Evolutionary conservation across 2,888 invertebrate genomes (phyloP).

Genomic region (Prenolepis imparis): DNA sequence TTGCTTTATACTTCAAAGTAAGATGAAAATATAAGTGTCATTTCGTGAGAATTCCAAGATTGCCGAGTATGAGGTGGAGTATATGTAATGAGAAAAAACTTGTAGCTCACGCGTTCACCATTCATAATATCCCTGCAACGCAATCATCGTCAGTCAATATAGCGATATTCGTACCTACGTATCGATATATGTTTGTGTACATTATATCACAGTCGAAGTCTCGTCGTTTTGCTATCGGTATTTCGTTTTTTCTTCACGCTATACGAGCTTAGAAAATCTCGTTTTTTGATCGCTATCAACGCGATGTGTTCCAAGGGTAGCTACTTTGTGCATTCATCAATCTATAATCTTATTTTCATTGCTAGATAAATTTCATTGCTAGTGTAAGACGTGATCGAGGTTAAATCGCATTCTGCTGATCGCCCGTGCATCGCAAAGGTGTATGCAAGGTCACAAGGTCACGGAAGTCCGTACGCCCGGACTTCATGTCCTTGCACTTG

Average conservation of each 20-base stretch:
- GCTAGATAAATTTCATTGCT: conserved; percentile 1
- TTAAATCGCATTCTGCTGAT: conserved; percentile 7
- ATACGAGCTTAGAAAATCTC: conserved; percentile 74
- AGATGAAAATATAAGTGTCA: not conserved
- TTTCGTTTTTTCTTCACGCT: conserved; percentile 38
- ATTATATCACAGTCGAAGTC: not conserved
- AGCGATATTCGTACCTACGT: not conserved
- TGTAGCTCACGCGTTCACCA: not conserved
- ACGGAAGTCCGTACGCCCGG: conserved; percentile 44
- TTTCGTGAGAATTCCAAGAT: not conserved
- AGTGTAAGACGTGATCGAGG: not conserved
- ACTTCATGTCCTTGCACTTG: not conserved
- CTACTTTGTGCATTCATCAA: conserved; percentile 75
- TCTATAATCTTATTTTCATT: conserved; percentile 71
- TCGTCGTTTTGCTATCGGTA: conserved; percentile 58
- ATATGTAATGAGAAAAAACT: conserved; percentile 14
- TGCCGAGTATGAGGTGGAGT: not conserved
- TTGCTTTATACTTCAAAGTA: not conserved
- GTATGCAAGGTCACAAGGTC: conserved; percentile 63
- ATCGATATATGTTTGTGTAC: not conserved
- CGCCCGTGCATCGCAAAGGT: not conserved
- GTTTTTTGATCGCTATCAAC: conserved; percentile 73
- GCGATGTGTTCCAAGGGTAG: conserved; percentile 80
- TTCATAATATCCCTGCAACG: conserved; percentile 19
- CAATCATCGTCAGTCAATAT: conserved; percentile 15